Conservation (phyloP, 1,140 invertebrate species). For the Mercenaria mercenaria region DNA sequence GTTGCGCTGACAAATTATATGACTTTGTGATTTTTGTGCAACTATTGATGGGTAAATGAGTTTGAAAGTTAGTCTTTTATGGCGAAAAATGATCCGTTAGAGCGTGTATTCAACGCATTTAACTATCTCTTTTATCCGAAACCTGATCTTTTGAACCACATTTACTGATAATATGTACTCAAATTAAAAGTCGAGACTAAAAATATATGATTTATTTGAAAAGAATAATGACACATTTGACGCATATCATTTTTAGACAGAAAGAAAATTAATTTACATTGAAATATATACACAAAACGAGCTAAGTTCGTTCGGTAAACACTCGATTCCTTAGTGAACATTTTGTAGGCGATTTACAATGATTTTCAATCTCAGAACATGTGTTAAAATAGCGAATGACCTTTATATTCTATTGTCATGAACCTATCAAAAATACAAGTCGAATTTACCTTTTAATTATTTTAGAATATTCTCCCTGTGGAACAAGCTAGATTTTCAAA, state of each 20-base stretch:
- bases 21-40: slow-evolving; percentile 63
- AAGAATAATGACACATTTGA: slow-evolving; percentile 44
- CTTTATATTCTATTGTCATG: slow-evolving; percentile 35
- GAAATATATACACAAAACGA: slow-evolving; percentile 46
- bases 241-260: slow-evolving; percentile 16
- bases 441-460: slow-evolving; percentile 64
- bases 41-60: slow-evolving; percentile 50
- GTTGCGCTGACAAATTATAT: slow-evolving; percentile 44
- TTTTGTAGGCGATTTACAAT: neutral
- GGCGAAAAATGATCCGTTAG: slow-evolving; percentile 15
- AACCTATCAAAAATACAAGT: slow-evolving; percentile 50
- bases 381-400: slow-evolving; percentile 51
- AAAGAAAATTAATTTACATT: slow-evolving; percentile 62
- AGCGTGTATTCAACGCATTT: slow-evolving; percentile 29
- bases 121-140: slow-evolving; percentile 6
- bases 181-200: slow-evolving; percentile 65
- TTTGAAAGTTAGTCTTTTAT: slow-evolving; percentile 60
- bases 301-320: slow-evolving; percentile 42
- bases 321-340: neutral
- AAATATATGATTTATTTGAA: slow-evolving; percentile 60
- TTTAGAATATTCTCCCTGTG: neutral
- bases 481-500: neutral
- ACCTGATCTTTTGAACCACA: neutral
- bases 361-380: slow-evolving; percentile 7
- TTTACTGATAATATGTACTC: slow-evolving; percentile 32